Conservation (phyloP, 35 echinoderm and acorn worm genomes). For the Holothuria glaberrima region DNA sequence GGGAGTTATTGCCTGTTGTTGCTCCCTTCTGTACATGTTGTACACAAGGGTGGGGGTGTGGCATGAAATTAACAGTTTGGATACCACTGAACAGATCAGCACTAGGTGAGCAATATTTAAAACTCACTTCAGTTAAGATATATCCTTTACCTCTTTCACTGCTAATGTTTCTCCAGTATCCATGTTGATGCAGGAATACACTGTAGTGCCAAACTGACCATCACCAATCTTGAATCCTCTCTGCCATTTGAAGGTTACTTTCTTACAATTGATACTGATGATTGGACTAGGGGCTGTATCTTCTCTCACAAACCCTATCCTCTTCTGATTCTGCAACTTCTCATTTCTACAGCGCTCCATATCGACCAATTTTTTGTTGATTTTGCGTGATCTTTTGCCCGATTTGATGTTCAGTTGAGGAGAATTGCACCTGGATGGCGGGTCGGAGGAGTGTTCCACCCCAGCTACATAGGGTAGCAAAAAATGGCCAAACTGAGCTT, state of each 20-base stretch:
- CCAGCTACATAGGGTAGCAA: neutral
- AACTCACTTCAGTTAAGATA: too few species aligned
- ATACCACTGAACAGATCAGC: too few species aligned
- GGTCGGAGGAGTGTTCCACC: neutral
- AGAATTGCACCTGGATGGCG: neutral
- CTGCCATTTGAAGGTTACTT: slow-evolving; percentile 99
- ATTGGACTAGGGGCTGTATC: slow-evolving; percentile 65
- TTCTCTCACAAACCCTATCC: slow-evolving; percentile 83
- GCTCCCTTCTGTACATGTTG: too few species aligned
- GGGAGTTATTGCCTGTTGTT: too few species aligned
- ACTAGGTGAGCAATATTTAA: too few species aligned
- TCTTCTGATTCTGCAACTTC: slow-evolving; percentile 62
- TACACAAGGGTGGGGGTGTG: too few species aligned
- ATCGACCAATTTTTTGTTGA: slow-evolving; percentile 30
- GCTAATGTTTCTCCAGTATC: slow-evolving; percentile 94
- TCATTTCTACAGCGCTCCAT: slow-evolving; percentile 66
- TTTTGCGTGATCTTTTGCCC: slow-evolving; percentile 11
- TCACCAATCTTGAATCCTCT: slow-evolving; percentile 99
- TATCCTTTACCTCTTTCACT: slow-evolving; percentile 89
- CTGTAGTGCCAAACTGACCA: slow-evolving; percentile 81
- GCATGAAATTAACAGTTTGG: too few species aligned
- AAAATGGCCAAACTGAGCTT: slow-evolving; percentile 5
- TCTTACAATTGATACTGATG: slow-evolving; percentile 96
- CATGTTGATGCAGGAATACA: slow-evolving; percentile 97
- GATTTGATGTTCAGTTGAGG: slow-evolving; percentile 14